Percentiles rank a stretch among this genome's conserved stretches.
Conservation (phyloP, 1,140 invertebrate genomes). For the Melipona quadrifasciata region DNA sequence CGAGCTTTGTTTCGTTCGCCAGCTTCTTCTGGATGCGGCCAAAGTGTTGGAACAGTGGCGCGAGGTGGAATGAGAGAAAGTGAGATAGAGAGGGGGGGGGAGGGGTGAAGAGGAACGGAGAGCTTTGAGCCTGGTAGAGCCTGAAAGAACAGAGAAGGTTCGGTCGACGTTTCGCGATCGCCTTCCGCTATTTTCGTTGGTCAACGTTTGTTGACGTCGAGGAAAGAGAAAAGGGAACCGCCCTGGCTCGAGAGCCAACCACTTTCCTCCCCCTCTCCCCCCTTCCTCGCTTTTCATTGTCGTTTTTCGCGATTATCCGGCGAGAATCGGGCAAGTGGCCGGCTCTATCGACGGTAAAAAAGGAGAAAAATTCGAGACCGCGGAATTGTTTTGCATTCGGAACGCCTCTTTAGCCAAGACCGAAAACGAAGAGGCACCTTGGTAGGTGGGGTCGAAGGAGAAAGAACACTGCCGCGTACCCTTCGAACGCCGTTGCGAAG, state of each 20-base stretch:
- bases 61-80: neutral
- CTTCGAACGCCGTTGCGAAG: neutral
- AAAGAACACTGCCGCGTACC: constrained; percentile 21
- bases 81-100: neutral
- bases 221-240: neutral
- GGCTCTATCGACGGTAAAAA: constrained; percentile 7
- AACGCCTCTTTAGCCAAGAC: neutral
- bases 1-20: constrained; percentile 22
- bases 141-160: constrained; percentile 19
- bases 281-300: neutral
- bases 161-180: constrained; percentile 18
- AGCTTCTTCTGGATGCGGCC: neutral
- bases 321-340: constrained; percentile 37
- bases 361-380: neutral
- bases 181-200: constrained; percentile 15
- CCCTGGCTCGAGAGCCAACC: constrained; percentile 1
- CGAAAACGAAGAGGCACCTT: constrained; percentile 12
- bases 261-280: constrained; percentile 2
- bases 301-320: constrained; percentile 35
- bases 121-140: neutral
- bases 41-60: neutral
- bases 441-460: too few species aligned
- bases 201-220: constrained; percentile 26
- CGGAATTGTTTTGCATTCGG: constrained; percentile 15
- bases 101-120: neutral